phyloP scores from a whole-genome alignment of 2,113 vertebrate species.

The Oreochromis aureus region DNA sequence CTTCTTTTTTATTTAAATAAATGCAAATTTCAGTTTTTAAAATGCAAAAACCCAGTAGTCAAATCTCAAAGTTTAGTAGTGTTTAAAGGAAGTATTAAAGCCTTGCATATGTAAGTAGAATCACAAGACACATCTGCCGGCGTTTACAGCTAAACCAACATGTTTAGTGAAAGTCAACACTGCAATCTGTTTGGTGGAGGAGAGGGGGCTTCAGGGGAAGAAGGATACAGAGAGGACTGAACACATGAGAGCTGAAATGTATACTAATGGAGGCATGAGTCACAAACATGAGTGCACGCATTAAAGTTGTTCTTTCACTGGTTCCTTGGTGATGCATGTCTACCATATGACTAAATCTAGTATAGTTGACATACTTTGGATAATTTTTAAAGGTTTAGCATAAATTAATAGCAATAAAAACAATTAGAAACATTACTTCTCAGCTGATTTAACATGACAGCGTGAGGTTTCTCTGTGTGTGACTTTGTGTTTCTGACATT shows the following conservation, averaged over 20 bases:
- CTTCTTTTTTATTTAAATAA: neutral
- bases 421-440: neutral
- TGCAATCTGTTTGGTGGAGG: slow-evolving; percentile 30
- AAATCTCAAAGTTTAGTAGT: neutral
- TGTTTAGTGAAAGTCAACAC: slow-evolving; percentile 41
- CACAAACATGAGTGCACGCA: neutral
- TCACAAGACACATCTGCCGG: neutral
- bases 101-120: neutral
- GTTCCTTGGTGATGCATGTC: neutral
- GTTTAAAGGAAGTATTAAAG: neutral
- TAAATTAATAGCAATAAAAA: neutral
- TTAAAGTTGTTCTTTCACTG: neutral
- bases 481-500: neutral
- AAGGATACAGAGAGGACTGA: neutral
- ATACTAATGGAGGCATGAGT: neutral
- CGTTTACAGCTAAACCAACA: slow-evolving; percentile 41
- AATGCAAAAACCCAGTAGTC: neutral
- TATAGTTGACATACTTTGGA: neutral
- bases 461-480: neutral
- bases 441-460: neutral
- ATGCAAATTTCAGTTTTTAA: neutral
- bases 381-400: neutral
- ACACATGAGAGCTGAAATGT: neutral
- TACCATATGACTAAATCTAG: neutral
- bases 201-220: slow-evolving; percentile 24